Conservation (phyloP, 2,797 vertebrate genomes). For the Phalanger gymnotis region DNA sequence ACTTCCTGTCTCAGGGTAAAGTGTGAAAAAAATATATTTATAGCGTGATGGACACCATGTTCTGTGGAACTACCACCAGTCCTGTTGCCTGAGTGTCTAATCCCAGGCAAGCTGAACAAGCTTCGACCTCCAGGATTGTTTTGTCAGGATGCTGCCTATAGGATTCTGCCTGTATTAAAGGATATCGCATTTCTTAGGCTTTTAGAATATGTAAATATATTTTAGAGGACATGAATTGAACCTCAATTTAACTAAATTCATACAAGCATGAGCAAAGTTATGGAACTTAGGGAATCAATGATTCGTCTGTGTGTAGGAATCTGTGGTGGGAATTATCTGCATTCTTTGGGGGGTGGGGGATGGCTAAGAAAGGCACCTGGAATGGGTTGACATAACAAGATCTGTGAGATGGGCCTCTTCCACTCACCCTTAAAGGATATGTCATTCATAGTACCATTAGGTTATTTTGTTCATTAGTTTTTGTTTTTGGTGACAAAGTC, state of each 20-base stretch:
- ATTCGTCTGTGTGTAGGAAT: not conserved
- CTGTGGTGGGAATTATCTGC: not conserved
- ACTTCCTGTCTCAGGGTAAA: not conserved
- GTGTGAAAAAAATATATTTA: not conserved
- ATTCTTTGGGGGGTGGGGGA: not conserved
- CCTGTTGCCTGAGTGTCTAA: not conserved
- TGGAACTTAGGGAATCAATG: not conserved
- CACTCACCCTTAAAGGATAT: not conserved
- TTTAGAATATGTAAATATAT: accelerated
- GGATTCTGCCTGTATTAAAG: accelerated
- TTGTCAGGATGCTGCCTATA: not conserved
- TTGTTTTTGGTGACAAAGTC: not conserved
- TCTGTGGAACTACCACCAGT: not conserved
- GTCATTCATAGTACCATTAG: not conserved
- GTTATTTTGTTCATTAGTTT: not conserved
- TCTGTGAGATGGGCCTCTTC: not conserved
- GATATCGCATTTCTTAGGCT: not conserved
- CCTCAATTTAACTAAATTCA: not conserved
- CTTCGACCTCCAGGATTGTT: not conserved
- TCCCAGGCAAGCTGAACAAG: not conserved
- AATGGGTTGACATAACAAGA: not conserved
- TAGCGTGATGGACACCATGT: not conserved
- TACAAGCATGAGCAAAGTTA: not conserved
- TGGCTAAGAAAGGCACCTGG: not conserved
- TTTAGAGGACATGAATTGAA: not conserved